Conservation (phyloP, 2,888 invertebrate genomes). For the Lepidochrysops patricia region DNA sequence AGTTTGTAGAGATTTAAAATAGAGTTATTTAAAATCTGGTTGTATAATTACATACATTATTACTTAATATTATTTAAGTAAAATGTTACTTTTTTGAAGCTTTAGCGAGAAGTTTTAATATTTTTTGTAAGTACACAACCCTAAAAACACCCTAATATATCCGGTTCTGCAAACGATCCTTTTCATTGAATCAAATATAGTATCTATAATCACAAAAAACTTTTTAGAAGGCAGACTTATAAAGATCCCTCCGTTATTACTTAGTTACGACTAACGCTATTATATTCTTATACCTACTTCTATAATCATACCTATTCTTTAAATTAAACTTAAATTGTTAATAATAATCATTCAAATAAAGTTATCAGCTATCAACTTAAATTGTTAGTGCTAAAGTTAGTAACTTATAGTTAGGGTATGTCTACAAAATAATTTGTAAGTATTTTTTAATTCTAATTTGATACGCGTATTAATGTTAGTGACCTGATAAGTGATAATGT, state of each 20-base stretch:
- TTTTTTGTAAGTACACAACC: too few relatives aligned
- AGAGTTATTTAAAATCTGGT: too few relatives aligned
- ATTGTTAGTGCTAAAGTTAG: too few relatives aligned
- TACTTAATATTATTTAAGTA: too few relatives aligned
- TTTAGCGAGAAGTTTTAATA: too few relatives aligned
- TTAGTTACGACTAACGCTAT: constrained; percentile 28
- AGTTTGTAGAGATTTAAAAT: too few relatives aligned
- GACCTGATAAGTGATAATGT: too few relatives aligned
- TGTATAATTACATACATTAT: too few relatives aligned
- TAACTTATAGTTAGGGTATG: too few relatives aligned
- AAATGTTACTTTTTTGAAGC: too few relatives aligned
- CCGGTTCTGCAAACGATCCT: constrained; percentile 55
- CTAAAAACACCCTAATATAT: constrained; percentile 39
- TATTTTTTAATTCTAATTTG: constrained; percentile 13
- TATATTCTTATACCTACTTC: constrained; percentile 21
- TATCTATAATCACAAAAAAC: constrained; percentile 49
- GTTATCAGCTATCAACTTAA: not conserved
- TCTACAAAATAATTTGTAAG: too few relatives aligned
- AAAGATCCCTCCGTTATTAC: constrained; percentile 33
- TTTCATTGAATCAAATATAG: constrained; percentile 57
- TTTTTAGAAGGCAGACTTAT: constrained; percentile 49
- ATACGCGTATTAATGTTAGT: not conserved
- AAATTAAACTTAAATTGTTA: not conserved
- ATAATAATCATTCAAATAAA: not conserved
- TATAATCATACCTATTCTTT: constrained; percentile 6